A percentile compares a stretch with the other conserved stretches of the same genome.
These are phyloP conservation scores for Triplophysa bombifrons DNA, from an alignment of 2,797 vertebrate genomes.

Conservation along the genomic window DNA sequence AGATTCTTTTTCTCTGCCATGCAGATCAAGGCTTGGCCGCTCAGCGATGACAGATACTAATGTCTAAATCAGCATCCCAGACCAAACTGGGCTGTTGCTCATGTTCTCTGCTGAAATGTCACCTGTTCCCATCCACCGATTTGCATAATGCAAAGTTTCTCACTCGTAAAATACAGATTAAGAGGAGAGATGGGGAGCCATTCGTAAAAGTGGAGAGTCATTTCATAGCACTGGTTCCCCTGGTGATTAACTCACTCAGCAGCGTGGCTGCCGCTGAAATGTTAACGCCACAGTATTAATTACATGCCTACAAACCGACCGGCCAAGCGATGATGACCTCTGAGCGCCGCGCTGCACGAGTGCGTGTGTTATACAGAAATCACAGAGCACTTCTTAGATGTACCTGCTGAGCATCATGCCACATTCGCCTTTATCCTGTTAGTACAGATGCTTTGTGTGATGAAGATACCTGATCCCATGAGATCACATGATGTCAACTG, in stretches of 20 bases:
- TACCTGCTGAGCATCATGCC: conserved; percentile 42
- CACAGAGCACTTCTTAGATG: conserved; percentile 25
- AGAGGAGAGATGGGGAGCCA: conserved; percentile 93
- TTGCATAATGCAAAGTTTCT: conserved; percentile 99
- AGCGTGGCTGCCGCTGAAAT: conserved; percentile 60
- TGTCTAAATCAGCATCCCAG: conserved; percentile 96
- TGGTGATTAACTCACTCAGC: conserved; percentile 86
- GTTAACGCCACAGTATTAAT: conserved; percentile 65
- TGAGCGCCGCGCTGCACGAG: conserved; percentile 47
- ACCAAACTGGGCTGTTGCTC: conserved; percentile 90
- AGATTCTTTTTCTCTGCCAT: conserved; percentile 73
- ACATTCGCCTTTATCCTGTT: conserved; percentile 13
- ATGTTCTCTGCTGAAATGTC: conserved; percentile 98
- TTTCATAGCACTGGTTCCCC: conserved; percentile 81
- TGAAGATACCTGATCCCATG: too few relatives aligned
- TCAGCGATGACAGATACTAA: conserved; percentile 97
- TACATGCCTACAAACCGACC: conserved; percentile 56
- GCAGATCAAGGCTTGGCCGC: conserved; percentile 80
- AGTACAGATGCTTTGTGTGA: neutral
- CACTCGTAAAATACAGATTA: conserved; percentile 99
- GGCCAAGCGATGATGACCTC: conserved; percentile 57
- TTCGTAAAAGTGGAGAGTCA: conserved; percentile 79
- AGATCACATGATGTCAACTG: too few relatives aligned
- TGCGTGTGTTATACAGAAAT: conserved; percentile 61
- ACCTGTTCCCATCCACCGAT: conserved; percentile 99